A percentile compares a stretch with the other conserved stretches of the same genome.
Evolutionary conservation across 2,888 invertebrate genomes (phyloP).

Genomic region (Ecliptopera silaceata): DNA sequence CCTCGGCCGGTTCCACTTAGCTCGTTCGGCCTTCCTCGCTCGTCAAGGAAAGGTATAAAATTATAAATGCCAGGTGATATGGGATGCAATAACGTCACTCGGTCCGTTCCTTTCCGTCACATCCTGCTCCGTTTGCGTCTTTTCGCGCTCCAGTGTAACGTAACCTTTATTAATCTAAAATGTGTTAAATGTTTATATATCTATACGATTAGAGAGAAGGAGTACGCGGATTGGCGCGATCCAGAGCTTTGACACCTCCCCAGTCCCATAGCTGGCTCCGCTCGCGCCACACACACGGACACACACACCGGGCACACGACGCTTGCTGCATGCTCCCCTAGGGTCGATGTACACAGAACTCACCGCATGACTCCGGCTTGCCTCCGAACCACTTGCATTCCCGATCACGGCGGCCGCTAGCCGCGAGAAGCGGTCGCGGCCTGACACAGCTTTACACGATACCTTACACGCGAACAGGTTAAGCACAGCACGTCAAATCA

Average conservation of each 20-base stretch:
- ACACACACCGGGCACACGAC: constrained; percentile 58
- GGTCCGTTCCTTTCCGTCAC: constrained; percentile 69
- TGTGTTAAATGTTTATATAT: neutral
- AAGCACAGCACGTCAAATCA: constrained; percentile 72
- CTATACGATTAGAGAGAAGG: constrained; percentile 27
- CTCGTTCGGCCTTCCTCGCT: constrained; percentile 81
- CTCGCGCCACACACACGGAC: constrained; percentile 75
- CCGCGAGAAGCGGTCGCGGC: constrained; percentile 60
- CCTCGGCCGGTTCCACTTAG: constrained; percentile 81
- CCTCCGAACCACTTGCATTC: constrained; percentile 78
- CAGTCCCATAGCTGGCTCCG: constrained; percentile 78
- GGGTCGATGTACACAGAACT: constrained; percentile 69
- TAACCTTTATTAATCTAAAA: constrained; percentile 14
- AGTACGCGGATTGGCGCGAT: constrained; percentile 62
- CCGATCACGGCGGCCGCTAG: constrained; percentile 76
- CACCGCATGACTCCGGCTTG: constrained; percentile 78
- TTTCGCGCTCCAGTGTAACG: constrained; percentile 55
- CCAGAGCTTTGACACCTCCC: constrained; percentile 62
- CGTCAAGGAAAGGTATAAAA: constrained; percentile 83
- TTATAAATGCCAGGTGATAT: constrained; percentile 82
- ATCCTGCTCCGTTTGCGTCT: constrained; percentile 64
- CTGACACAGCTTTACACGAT: constrained; percentile 78
- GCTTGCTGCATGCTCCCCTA: constrained; percentile 76
- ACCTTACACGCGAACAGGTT: constrained; percentile 77
- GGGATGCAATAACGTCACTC: constrained; percentile 79